A percentile compares a stretch with the other conserved stretches of the same genome.
phyloP scores from a whole-genome alignment of 2,888 invertebrate species.

The Willowsia nigromaculata region DNA sequence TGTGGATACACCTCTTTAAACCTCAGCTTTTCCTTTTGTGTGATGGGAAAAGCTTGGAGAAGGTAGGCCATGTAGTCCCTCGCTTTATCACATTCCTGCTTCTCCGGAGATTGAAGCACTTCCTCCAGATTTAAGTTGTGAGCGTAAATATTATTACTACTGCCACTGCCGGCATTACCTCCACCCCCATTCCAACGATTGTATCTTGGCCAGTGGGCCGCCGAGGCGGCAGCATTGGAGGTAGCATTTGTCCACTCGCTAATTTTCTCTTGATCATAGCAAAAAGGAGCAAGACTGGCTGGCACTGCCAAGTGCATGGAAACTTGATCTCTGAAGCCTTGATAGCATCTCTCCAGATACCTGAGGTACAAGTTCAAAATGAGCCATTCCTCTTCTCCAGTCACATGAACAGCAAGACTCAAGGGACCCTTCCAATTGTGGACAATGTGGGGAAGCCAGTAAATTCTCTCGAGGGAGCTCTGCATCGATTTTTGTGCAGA shows the following conservation, averaged over 20 bases:
- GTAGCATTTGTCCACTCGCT: conserved; percentile 37
- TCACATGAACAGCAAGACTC: conserved; percentile 88
- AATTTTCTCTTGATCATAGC: conserved; percentile 48
- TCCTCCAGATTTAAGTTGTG: conserved; percentile 28
- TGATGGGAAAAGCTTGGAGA: conserved; percentile 15
- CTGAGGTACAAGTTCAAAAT: conserved; percentile 58
- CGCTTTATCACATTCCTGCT: conserved; percentile 33
- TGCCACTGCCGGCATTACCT: not conserved
- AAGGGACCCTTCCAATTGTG: conserved; percentile 92
- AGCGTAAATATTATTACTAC: not conserved
- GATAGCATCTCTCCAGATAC: conserved; percentile 63
- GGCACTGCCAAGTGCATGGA: conserved; percentile 89
- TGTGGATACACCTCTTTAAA: conserved; percentile 86
- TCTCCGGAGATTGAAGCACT: conserved; percentile 19
- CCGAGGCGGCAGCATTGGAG: not conserved
- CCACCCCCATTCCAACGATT: conserved; percentile 9
- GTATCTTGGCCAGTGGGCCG: not conserved
- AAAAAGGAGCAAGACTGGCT: conserved; percentile 80
- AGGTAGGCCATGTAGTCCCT: conserved; percentile 45
- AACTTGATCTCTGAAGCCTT: conserved; percentile 81
- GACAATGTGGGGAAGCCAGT: conserved; percentile 88
- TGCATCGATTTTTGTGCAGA: conserved; percentile 81
- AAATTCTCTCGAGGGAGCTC: conserved; percentile 89
- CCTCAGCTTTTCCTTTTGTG: conserved; percentile 34
- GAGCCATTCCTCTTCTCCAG: conserved; percentile 79